Percentiles rank a stretch among this genome's conserved stretches.
These are phyloP conservation scores for Drosophila littoralis DNA, from an alignment of 1,140 invertebrate genomes.

Conservation along the genomic window DNA sequence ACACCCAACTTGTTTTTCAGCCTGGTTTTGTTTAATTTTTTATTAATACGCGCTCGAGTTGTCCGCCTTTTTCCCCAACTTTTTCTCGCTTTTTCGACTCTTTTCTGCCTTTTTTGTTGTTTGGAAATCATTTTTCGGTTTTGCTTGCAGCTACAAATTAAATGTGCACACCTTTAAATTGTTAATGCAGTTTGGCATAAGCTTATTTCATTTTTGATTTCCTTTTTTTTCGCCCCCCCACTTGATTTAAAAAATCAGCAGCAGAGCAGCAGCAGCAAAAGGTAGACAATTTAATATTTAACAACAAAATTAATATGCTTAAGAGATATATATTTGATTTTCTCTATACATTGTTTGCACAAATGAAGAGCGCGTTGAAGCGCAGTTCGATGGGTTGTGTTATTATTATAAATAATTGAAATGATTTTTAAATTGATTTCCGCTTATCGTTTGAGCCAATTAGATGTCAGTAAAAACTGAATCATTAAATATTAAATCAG, in stretches of 20 bases:
- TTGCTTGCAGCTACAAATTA: slow-evolving; percentile 58
- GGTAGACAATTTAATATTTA: slow-evolving; percentile 58
- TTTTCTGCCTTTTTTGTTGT: neutral
- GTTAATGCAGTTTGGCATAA: slow-evolving; percentile 67
- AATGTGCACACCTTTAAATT: slow-evolving; percentile 68
- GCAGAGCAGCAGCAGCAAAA: slow-evolving; percentile 2
- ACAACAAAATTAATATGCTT: slow-evolving; percentile 18
- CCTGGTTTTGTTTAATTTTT: slow-evolving; percentile 64
- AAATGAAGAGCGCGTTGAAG: slow-evolving; percentile 2
- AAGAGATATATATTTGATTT: too few relatives aligned
- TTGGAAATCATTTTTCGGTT: neutral
- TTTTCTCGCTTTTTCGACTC: slow-evolving; percentile 30
- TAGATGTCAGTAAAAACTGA: slow-evolving; percentile 36
- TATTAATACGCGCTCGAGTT: slow-evolving; percentile 57
- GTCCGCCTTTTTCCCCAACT: slow-evolving; percentile 1
- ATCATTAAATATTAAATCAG: neutral
- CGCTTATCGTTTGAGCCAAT: slow-evolving; percentile 37
- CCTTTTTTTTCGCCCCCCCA: slow-evolving; percentile 8
- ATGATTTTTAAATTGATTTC: slow-evolving; percentile 8
- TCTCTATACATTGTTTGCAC: too few relatives aligned
- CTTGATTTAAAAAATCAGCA: slow-evolving; percentile 51
- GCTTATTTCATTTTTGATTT: slow-evolving; percentile 50
- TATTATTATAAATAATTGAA: slow-evolving; percentile 26
- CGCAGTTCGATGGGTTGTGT: neutral
- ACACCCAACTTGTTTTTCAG: neutral